phyloP scores from a whole-genome alignment of 1,140 invertebrate genomes.

The Drosophila seguyi region DNA sequence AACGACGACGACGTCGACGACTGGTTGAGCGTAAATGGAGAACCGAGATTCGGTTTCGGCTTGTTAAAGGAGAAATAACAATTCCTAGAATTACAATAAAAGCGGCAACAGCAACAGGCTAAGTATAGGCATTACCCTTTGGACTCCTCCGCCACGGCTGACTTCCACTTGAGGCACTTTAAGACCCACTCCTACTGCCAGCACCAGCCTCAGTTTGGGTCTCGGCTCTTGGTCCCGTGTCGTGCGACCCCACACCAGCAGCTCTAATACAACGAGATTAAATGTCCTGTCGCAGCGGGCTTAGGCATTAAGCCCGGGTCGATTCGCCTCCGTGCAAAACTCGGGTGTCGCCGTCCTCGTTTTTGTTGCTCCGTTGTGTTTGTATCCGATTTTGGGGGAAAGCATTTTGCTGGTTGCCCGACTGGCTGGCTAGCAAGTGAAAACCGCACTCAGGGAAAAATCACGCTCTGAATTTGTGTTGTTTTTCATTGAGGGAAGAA shows the following conservation, averaged over 20 bases:
- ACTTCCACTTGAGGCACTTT: constrained; percentile 62
- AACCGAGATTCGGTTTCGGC: constrained; percentile 67
- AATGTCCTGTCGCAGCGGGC: constrained; percentile 81
- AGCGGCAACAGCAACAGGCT: constrained; percentile 70
- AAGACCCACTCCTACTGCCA: constrained; percentile 32
- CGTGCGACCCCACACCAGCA: constrained; percentile 19
- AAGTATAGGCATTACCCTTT: constrained; percentile 76
- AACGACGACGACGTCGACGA: neutral
- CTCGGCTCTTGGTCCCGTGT: constrained; percentile 25
- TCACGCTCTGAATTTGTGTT: neutral
- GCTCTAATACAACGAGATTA: constrained; percentile 78
- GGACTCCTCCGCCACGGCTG: constrained; percentile 10
- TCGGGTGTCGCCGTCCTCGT: constrained; percentile 21
- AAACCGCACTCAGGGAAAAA: constrained; percentile 8
- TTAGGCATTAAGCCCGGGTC: constrained; percentile 72
- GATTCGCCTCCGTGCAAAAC: constrained; percentile 35
- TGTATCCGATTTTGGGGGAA: constrained; percentile 58
- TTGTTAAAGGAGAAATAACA: constrained; percentile 79
- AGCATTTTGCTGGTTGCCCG: constrained; percentile 48
- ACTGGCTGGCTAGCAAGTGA: constrained; percentile 25
- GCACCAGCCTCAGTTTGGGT: constrained; percentile 30
- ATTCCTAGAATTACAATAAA: constrained; percentile 81
- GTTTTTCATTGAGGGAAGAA: neutral
- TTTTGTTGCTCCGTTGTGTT: constrained; percentile 40
- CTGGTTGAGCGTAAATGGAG: constrained; percentile 36